A percentile compares a stretch with the other conserved stretches of the same genome.
Evolutionary conservation across 23 tunicate genomes (phyloP).

Genomic region (Ciona savignyi): DNA sequence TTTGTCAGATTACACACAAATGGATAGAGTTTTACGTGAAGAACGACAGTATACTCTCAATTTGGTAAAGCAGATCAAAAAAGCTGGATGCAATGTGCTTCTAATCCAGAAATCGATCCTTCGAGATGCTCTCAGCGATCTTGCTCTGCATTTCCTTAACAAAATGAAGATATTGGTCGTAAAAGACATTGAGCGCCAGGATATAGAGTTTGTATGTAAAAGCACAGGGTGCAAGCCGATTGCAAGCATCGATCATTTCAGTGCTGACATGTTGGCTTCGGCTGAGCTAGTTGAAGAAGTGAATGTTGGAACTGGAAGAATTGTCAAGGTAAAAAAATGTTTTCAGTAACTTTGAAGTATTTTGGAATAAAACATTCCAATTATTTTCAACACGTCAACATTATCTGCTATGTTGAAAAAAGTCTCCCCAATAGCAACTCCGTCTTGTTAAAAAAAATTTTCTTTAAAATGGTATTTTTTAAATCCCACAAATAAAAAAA

Average conservation of each 20-base stretch:
- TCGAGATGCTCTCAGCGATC: slow-evolving; percentile 92
- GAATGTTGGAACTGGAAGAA: slow-evolving; percentile 79
- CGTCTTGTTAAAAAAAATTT: too few relatives aligned
- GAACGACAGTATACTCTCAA: slow-evolving; percentile 95
- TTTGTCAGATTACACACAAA: slow-evolving; percentile 94
- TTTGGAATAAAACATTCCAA: too few relatives aligned
- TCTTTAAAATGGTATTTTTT: too few relatives aligned
- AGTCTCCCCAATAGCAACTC: too few relatives aligned
- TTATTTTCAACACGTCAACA: too few relatives aligned
- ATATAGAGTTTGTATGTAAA: slow-evolving; percentile 94
- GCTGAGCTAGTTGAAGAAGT: slow-evolving; percentile 96
- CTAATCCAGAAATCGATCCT: slow-evolving; percentile 92
- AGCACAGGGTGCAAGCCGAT: slow-evolving; percentile 96
- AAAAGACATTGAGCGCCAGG: slow-evolving; percentile 90
- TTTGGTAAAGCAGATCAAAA: slow-evolving; percentile 92
- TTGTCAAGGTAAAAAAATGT: slow-evolving; percentile 60
- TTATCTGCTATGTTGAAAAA: too few relatives aligned
- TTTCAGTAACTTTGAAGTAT: background rate
- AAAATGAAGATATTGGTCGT: slow-evolving; percentile 97
- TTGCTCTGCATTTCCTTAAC: slow-evolving; percentile 93
- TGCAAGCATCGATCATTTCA: slow-evolving; percentile 94
- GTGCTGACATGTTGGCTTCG: slow-evolving; percentile 84
- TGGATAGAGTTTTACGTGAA: slow-evolving; percentile 94
- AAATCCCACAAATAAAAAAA: too few relatives aligned
- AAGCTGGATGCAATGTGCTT: slow-evolving; percentile 93